phyloP scores from a whole-genome alignment of 1,140 invertebrate genomes.

The Cardiocondyla obscurior region DNA sequence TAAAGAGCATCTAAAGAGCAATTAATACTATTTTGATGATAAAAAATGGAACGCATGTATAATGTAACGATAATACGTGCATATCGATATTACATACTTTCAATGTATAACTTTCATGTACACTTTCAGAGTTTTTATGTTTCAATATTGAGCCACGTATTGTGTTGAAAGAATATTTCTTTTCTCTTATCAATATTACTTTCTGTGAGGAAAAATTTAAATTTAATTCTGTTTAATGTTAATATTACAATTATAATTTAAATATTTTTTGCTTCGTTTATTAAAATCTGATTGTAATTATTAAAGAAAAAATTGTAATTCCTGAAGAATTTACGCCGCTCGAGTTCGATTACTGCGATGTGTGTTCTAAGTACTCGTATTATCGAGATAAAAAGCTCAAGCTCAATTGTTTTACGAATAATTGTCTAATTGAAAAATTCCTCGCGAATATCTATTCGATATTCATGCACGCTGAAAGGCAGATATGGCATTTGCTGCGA shows the following conservation, averaged over 20 bases:
- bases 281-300: neutral
- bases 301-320: neutral
- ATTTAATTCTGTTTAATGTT: neutral
- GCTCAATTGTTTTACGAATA: neutral
- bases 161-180: neutral
- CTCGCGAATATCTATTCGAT: neutral
- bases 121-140: slow-evolving; percentile 10
- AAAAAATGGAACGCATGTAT: slow-evolving; percentile 42
- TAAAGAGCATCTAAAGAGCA: slow-evolving; percentile 14
- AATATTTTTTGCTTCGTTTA: neutral
- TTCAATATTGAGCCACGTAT: neutral
- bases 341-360: slow-evolving; percentile 10
- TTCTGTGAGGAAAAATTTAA: neutral
- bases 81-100: slow-evolving; percentile 36
- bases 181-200: neutral
- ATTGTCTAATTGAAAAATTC: neutral
- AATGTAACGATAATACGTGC: slow-evolving; percentile 29
- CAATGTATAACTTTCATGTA: slow-evolving; percentile 27
- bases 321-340: neutral
- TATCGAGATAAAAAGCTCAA: slow-evolving; percentile 33
- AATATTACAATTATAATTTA: neutral
- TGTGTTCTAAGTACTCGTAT: slow-evolving; percentile 49
- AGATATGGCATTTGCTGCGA: too few species aligned
- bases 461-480: too few species aligned
- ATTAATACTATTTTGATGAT: neutral